A percentile compares a stretch with the other conserved stretches of the same genome.
Conservation (phyloP, 2,113 vertebrate species). For the Marmota monax region DNA sequence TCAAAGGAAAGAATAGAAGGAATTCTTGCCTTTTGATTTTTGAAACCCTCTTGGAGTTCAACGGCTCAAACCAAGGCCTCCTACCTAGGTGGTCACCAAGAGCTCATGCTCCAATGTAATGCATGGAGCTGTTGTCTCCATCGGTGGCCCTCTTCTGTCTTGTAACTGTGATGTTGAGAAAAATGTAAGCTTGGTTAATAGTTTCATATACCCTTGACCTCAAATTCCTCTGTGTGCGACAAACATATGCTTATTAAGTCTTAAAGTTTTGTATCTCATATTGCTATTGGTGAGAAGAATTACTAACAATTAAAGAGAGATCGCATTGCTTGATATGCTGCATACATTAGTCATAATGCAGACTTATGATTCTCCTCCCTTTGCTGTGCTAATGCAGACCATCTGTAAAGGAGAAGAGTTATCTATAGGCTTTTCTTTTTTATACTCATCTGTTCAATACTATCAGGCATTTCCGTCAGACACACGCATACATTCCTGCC, state of each 20-base stretch:
- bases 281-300: slow-evolving; percentile 62
- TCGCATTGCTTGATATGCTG: background rate
- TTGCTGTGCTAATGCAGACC: background rate
- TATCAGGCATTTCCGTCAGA: background rate
- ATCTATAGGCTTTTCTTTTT: background rate
- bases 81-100: slow-evolving; percentile 9
- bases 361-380: background rate
- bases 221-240: slow-evolving; percentile 21
- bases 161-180: background rate
- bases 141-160: background rate
- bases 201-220: background rate
- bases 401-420: slow-evolving; percentile 29
- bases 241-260: slow-evolving; percentile 62
- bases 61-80: background rate
- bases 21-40: slow-evolving; percentile 39
- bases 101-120: background rate
- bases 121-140: background rate
- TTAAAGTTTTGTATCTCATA: slow-evolving; percentile 16
- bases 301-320: slow-evolving; percentile 55
- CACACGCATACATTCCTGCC: background rate
- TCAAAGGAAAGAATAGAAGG: background rate
- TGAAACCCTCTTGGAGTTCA: background rate
- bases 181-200: background rate
- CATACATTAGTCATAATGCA: slow-evolving; percentile 63
- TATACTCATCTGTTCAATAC: slow-evolving; percentile 29